Base-by-base conservation (phyloP, 1,140 invertebrate species). In the Tetramorium parvispinum region DNA sequence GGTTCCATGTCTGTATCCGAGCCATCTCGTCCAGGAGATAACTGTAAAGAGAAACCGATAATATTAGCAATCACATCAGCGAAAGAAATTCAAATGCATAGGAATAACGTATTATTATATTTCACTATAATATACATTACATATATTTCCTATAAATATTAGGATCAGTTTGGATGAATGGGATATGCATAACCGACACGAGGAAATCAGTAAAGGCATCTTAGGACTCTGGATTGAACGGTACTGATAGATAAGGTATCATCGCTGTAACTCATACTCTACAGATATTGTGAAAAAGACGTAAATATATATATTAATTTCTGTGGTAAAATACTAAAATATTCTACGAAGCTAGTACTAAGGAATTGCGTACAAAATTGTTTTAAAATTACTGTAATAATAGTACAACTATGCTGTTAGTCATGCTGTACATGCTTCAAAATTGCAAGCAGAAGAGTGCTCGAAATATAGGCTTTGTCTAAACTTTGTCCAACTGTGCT, bases 1-100 rank as follows among this genome's bases (percentile, higher is more conserved):
- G 97, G 97, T 91, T 98, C 97, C 97, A 98, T 96, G 91, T 98
- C 97, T 68, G 97, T 97, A 89, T 98, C 97, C 78, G 96, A 97
- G 90, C 96, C 97, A 93, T 96, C 97, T 92, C 96, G 95, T 66
- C 97, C 97, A 10, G 97, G 97, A n/a, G 97, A 98, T 87, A 98
- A 95, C 97, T 98, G 32, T 21, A 89, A 88, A 57, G 43, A 89
- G 18, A n/a, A 76, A 85, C 3, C 13, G 10, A 49, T 16, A 7
- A 21, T 21, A 18, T 40, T 18, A 24, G 24, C 6, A 3, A 32
- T 24, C 46, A 11, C 6, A 21, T 51, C 11, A 24, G 24, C n/a
- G 5, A 63, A 10, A 61, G 8, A 59, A 24, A 49, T 0, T 73
- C 18, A 85, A 53, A 53, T 18, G 32, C 3, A 4, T 32, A 46